These are phyloP conservation scores for Onychorhynchus coronatus DNA, from an alignment of 2,113 vertebrate genomes.

Conservation along the genomic window DNA sequence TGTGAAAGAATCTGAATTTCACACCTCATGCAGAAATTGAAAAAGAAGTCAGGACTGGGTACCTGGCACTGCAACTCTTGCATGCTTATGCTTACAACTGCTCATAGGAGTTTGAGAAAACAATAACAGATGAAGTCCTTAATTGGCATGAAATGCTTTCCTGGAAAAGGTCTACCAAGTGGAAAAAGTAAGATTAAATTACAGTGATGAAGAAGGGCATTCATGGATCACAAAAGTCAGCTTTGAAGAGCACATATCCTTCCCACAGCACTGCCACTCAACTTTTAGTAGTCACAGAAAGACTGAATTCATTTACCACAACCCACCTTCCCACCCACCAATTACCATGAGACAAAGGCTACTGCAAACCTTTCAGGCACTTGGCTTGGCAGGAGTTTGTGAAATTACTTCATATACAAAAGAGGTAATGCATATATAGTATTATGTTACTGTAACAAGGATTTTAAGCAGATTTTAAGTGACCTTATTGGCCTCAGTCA, in stretches of 20 bases:
- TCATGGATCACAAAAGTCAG: neutral
- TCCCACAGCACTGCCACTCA: neutral
- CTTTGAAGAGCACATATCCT: neutral
- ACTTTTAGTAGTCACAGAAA: neutral
- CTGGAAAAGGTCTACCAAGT: neutral
- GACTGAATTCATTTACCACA: neutral
- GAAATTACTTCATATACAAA: neutral
- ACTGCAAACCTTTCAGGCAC: neutral
- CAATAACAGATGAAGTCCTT: neutral
- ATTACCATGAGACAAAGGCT: neutral
- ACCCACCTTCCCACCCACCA: neutral
- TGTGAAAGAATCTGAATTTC: neutral
- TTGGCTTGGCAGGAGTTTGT: neutral
- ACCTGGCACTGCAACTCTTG: neutral
- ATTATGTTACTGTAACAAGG: conserved; percentile 14
- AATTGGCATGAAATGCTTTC: neutral
- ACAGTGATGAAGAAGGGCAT: neutral
- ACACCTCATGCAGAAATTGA: neutral
- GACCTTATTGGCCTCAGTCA: neutral
- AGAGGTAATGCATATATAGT: neutral
- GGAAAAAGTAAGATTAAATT: neutral
- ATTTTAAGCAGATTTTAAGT: neutral
- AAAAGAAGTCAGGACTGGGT: neutral
- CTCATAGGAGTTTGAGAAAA: neutral
- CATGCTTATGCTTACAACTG: neutral